Evolutionary conservation across 2,113 vertebrate genomes (phyloP).

Genomic region (Cheirogaleus medius): DNA sequence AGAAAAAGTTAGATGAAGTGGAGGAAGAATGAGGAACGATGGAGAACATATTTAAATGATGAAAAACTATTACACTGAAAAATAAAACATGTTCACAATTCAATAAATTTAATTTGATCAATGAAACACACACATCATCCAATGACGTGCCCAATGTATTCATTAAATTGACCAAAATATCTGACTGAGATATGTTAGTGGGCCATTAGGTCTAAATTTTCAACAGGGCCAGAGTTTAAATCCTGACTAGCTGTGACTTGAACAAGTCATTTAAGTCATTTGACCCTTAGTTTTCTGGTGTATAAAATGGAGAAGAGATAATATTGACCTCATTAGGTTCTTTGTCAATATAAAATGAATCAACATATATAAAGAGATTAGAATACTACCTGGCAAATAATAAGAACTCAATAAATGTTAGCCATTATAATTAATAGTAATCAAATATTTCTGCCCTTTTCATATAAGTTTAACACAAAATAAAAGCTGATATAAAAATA

Average conservation of each 20-base stretch:
- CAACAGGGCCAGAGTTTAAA: background rate
- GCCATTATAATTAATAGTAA: background rate
- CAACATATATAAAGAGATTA: background rate
- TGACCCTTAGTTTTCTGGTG: background rate
- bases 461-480: background rate
- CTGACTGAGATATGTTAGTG: background rate
- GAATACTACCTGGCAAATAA: background rate
- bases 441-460: background rate
- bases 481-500: conserved; percentile 6
- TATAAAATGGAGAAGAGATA: background rate
- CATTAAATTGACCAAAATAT: background rate
- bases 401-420: background rate
- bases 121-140: background rate
- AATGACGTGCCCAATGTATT: background rate
- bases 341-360: conserved; percentile 13
- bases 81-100: background rate
- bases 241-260: background rate
- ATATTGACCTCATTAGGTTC: background rate
- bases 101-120: background rate
- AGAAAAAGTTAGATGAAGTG: background rate
- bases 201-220: background rate
- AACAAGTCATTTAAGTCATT: background rate
- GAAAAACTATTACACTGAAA: background rate
- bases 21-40: background rate
- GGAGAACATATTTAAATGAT: background rate